Evolutionary conservation across 1,140 invertebrate species (phyloP).

Genomic region (Drosophila eugracilis): DNA sequence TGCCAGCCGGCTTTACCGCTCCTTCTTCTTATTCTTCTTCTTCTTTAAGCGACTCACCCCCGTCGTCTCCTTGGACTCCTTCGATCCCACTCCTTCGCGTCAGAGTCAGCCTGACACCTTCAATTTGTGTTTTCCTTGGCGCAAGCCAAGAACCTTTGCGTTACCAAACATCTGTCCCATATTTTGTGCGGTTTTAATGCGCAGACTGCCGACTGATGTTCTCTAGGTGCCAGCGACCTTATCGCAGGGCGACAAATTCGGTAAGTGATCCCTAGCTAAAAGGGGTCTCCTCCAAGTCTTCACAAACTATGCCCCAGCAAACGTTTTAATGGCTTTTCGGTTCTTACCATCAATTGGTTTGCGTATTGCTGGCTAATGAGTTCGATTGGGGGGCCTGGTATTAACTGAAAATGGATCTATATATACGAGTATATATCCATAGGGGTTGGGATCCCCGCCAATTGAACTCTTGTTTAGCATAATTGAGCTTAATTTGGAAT

Average conservation of each 20-base stretch:
- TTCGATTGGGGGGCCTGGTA: conserved; percentile 28
- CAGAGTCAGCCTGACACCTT: conserved; percentile 73
- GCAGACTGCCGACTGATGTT: conserved; percentile 39
- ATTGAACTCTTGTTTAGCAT: conserved; percentile 59
- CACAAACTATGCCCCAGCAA: conserved; percentile 23
- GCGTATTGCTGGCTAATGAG: conserved; percentile 32
- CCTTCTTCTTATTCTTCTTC: conserved; percentile 17
- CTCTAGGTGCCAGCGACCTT: conserved; percentile 44
- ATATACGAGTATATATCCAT: background rate
- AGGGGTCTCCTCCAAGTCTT: conserved; percentile 21
- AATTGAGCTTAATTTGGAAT: conserved; percentile 69
- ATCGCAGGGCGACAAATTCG: conserved; percentile 67
- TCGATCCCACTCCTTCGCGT: conserved; percentile 36
- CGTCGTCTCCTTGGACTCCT: conserved; percentile 12
- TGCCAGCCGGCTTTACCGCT: conserved; percentile 71
- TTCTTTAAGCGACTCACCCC: conserved; percentile 32
- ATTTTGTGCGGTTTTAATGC: conserved; percentile 79
- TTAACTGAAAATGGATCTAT: background rate
- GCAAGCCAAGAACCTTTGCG: conserved; percentile 67
- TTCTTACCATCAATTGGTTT: conserved; percentile 13
- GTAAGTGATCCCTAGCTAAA: conserved; percentile 59
- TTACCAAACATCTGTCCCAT: conserved; percentile 76
- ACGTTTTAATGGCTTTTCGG: conserved; percentile 16
- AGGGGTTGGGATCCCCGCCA: conserved; percentile 29
- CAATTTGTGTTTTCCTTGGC: conserved; percentile 71